A percentile compares a stretch with the other conserved stretches of the same genome.
phyloP scores from a whole-genome alignment of 2,113 vertebrate genomes.

The Agapornis roseicollis region DNA sequence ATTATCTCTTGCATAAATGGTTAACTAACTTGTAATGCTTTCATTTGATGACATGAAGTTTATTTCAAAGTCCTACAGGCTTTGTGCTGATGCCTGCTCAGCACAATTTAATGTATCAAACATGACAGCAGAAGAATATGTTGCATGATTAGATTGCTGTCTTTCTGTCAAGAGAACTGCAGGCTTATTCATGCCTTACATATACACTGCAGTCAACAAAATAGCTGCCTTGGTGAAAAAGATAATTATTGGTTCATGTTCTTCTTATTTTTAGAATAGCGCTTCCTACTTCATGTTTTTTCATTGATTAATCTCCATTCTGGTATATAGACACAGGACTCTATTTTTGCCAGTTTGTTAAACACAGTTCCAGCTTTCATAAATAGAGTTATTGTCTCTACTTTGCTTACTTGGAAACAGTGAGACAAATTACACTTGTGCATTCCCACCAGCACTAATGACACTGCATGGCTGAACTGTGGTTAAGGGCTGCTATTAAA shows the following conservation, averaged over 20 bases:
- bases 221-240: not conserved
- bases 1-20: not conserved
- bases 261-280: slow-evolving; percentile 7
- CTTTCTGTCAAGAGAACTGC: slow-evolving; percentile 28
- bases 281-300: not conserved
- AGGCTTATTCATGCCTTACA: slow-evolving; percentile 14
- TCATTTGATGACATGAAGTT: not conserved
- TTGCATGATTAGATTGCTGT: slow-evolving; percentile 18
- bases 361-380: not conserved
- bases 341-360: not conserved
- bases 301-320: not conserved
- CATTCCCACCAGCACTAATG: not conserved
- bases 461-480: not conserved
- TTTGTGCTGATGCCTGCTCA: slow-evolving; percentile 11
- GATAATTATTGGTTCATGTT: slow-evolving; percentile 14
- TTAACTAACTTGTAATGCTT: not conserved
- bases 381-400: not conserved
- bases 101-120: not conserved
- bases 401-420: not conserved
- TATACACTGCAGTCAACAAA: not conserved
- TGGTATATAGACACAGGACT: not conserved
- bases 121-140: not conserved
- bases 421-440: not conserved
- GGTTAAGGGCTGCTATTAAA: not conserved
- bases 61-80: not conserved